Conservation (phyloP, 2,113 vertebrate genomes). For the Odontesthes bonariensis region DNA sequence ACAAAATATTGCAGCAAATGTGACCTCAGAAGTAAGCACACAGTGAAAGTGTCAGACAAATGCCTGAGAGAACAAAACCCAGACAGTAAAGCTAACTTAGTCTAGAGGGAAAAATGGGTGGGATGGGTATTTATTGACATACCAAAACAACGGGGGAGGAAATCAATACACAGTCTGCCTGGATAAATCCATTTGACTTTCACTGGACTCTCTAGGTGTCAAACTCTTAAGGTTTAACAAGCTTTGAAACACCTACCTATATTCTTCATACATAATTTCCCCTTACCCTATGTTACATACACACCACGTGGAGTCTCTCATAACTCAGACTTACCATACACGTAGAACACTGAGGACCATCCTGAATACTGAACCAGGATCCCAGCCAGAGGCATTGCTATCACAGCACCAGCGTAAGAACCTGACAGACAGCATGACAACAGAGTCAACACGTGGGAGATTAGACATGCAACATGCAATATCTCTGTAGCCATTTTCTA, state of each 20-base stretch:
- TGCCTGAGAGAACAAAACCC: constrained; percentile 54
- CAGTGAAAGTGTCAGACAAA: constrained; percentile 32
- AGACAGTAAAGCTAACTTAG: constrained; percentile 58
- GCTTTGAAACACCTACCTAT: constrained; percentile 16
- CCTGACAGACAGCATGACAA: constrained; percentile 77
- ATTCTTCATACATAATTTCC: background rate
- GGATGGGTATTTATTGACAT: constrained; percentile 65
- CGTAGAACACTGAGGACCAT: constrained; percentile 98
- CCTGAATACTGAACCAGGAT: constrained; percentile 97
- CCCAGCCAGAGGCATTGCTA: constrained; percentile 97
- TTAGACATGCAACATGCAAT: background rate
- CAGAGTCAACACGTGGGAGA: background rate
- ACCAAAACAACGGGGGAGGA: constrained; percentile 63
- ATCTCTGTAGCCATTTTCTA: background rate
- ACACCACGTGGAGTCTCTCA: background rate
- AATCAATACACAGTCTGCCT: constrained; percentile 75
- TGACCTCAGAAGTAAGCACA: constrained; percentile 9
- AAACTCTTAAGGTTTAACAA: constrained; percentile 24
- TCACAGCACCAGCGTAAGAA: constrained; percentile 97
- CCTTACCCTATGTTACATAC: background rate
- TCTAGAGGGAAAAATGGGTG: constrained; percentile 30
- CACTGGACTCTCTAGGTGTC: constrained; percentile 42
- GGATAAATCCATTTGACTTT: constrained; percentile 77
- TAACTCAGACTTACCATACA: constrained; percentile 88
- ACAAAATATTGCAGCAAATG: constrained; percentile 4